Evolutionary conservation across 2,888 invertebrate species (phyloP), one percentile per base, ranked within the genome.

Genomic region (Chydorus sphaericus): DNA sequence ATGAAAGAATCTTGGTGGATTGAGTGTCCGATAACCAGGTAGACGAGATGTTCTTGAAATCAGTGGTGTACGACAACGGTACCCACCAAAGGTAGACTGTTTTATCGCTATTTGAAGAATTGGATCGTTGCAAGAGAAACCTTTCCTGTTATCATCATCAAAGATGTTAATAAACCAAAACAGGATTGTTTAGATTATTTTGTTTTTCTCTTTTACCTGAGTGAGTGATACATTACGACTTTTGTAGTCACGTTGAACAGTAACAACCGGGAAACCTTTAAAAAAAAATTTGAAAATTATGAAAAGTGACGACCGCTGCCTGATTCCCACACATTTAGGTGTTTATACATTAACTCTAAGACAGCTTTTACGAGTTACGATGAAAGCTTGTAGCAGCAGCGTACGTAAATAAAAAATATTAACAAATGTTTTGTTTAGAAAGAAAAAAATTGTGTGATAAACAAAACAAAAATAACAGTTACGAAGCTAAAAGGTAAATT

Each of bases 41-140:
- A 16, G 28, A 37, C 31, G 26, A 36, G n/a, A 38, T 16, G 1
- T 23, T 28, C 2, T 20, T 26, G 29, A 57, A 57, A 31, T 54
- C 48, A 18, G 38, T 30, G 16, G 70, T 69, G 59, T 71, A 75
- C 33, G 76, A 79, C 39, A 82, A 65, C 0, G 81, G 81, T n/a
- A 82, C 75, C 62, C 75, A 75, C 82, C 82, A 82, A 30, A 55
- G 59, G 58, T 65, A 64, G 38, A 60, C 59, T 38, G 66, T 63
- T 8, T 65, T 60, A 48, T 66, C 61, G 26, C 28, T 23, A n/a
- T 14, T 44, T n/a, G 56, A 16, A 26, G 54, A 57, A 33, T 60
- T 58, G 20, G 60, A 33, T 10, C 49, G 53, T 39, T 59, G 51
- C 55, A 61, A 29, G 39, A 62, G 56, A 58, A 66, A 66, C 4